Evolutionary conservation across 2,888 invertebrate genomes (phyloP), one percentile per base, ranked within the genome.

Genomic region (Gymnosoma rotundatum): DNA sequence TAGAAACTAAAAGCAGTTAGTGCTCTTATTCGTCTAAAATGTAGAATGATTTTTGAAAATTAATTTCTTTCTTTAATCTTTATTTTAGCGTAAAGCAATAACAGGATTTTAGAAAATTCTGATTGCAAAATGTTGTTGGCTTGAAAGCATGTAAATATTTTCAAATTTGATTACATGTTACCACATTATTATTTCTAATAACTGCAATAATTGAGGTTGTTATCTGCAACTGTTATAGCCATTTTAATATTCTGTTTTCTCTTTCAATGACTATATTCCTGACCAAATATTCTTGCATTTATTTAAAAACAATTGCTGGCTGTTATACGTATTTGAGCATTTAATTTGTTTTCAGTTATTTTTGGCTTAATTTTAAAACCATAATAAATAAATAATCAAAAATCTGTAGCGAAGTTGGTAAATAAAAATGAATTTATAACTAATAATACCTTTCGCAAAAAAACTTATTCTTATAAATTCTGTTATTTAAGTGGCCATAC

Each of bases 141-240:
- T 63, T 48, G 7, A 48, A 48, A 42, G 0, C 12, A 12, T 12
- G 12, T 32, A 32, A 32, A 42, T 42, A 12, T 42, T 42, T 42
- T 12, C 12, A 42, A 42, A 48, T 48, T 48, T 48, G 1, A 48
- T 48, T 50, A 60, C 42, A 42, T 52, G 45, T 36, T 61, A 20
- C 74, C 74, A 83, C 83, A 83, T 70, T 69, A 58, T 64, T 63
- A 64, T 70, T 66, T 70, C 48, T 52, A 78, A 64, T 72, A 72
- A 78, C n/a, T 56, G 63, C 16, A 48, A 72, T 72, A 64, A 78
- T 56, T 75, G 74, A 70, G 83, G 79, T 79, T 70, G 38, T 75
- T 79, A 64, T 78, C 69, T 60, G 64, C 64, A 83, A 78, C 78
- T 83, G 72, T 74, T 73, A 63, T 69, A 38, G 45, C 21, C 67